These are phyloP conservation scores for Hyalella azteca DNA, from an alignment of 2,888 invertebrate species.

Conservation along the genomic window DNA sequence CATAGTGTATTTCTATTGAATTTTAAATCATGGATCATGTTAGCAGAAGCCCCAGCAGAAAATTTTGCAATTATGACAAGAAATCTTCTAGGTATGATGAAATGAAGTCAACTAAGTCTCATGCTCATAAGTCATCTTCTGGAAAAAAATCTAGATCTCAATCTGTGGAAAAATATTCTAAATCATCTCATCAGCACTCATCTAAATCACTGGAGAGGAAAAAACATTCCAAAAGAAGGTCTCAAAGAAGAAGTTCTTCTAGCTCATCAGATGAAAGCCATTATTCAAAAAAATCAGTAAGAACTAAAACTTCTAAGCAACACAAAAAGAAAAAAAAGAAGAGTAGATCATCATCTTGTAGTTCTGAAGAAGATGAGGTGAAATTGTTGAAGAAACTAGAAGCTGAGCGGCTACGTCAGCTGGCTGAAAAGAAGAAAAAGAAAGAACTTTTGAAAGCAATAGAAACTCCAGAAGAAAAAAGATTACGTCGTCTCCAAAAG, in stretches of 20 bases:
- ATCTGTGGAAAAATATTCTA: no score
- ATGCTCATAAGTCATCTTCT: no score
- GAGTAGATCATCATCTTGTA: conserved; percentile 31
- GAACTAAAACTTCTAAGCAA: not conserved
- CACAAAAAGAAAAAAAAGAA: not conserved
- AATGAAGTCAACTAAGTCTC: no score
- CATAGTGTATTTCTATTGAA: no score
- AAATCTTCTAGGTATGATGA: no score
- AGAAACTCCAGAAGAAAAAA: conserved; percentile 95
- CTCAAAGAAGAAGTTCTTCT: not conserved
- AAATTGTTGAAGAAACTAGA: conserved; percentile 76
- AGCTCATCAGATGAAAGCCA: not conserved
- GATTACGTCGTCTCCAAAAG: conserved; percentile 80
- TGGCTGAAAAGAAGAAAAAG: conserved; percentile 72
- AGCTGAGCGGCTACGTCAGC: conserved; percentile 72
- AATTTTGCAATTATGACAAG: no score
- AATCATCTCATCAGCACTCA: no score
- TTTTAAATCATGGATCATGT: no score
- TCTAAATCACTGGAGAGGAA: no score
- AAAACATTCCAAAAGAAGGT: no score
- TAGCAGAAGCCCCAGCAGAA: no score
- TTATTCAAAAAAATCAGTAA: not conserved
- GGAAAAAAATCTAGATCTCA: no score
- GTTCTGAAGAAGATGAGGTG: conserved; percentile 48
- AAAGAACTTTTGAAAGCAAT: conserved; percentile 76